Conservation (phyloP, 2,888 invertebrate genomes). For the Ectemnius cavifrons region DNA sequence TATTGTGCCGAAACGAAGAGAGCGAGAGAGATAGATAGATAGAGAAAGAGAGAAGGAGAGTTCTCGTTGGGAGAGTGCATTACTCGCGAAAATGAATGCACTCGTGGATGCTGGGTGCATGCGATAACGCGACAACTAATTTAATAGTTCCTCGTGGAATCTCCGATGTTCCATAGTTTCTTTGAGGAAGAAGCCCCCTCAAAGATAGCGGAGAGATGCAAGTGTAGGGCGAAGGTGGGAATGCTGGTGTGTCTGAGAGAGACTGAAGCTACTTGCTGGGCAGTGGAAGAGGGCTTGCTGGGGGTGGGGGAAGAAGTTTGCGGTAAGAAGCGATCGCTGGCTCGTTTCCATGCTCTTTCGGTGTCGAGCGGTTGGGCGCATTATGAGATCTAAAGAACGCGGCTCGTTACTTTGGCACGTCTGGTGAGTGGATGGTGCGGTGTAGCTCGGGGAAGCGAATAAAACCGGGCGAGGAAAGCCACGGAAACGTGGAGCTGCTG, state of each 20-base stretch:
- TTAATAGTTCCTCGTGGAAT: too few relatives aligned
- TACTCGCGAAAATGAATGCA: too few relatives aligned
- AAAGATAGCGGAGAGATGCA: too few relatives aligned
- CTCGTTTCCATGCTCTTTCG: not conserved
- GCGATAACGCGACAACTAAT: constrained; percentile 10
- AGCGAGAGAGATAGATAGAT: not conserved
- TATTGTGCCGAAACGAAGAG: not conserved
- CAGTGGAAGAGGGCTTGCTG: too few relatives aligned
- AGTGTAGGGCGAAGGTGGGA: too few relatives aligned
- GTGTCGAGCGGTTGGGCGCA: not conserved
- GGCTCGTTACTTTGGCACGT: constrained; percentile 14
- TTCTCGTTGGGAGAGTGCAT: too few relatives aligned
- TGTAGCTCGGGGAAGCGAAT: constrained; percentile 4
- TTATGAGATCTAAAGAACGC: constrained; percentile 15
- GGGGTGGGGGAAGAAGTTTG: too few relatives aligned
- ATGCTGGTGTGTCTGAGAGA: too few relatives aligned
- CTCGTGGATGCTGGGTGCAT: not conserved
- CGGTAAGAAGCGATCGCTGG: too few relatives aligned
- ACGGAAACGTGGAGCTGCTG: not conserved
- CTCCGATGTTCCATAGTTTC: too few relatives aligned
- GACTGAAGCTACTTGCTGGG: too few relatives aligned
- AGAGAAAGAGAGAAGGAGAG: not conserved
- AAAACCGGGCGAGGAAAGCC: constrained; percentile 28
- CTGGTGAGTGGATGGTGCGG: constrained; percentile 11
- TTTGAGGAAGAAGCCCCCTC: too few relatives aligned